A percentile compares a stretch with the other conserved stretches of the same genome.
phyloP scores from a whole-genome alignment of 2,888 invertebrate species.

The Aplocera efformata region DNA sequence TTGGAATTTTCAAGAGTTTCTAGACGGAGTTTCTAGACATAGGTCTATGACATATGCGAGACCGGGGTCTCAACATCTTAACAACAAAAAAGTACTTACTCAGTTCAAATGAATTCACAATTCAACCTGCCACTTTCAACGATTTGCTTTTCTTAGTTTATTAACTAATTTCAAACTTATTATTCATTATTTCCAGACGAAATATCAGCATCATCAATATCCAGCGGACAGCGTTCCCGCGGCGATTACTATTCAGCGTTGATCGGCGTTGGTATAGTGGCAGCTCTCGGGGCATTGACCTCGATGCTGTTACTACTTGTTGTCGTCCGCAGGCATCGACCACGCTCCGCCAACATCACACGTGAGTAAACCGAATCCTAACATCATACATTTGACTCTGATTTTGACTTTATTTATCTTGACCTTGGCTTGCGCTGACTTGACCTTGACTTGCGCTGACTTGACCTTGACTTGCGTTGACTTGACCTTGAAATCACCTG shows the following conservation, averaged over 20 bases:
- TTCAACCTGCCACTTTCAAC: no score
- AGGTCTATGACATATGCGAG: no score
- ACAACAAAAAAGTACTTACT: no score
- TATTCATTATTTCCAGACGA: conserved; percentile 44
- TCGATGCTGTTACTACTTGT: conserved; percentile 89
- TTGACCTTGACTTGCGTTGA: background rate
- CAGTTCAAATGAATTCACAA: no score
- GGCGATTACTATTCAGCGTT: conserved; percentile 94
- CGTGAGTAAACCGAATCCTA: conserved; percentile 41
- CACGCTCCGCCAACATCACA: conserved; percentile 73
- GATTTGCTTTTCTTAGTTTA: no score
- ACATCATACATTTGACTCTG: background rate
- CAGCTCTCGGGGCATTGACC: conserved; percentile 90
- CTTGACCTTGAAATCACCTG: background rate
- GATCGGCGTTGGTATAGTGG: conserved; percentile 93
- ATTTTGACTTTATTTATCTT: no score
- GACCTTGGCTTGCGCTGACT: background rate
- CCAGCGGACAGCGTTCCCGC: conserved; percentile 54
- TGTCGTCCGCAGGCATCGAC: conserved; percentile 85
- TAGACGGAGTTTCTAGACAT: no score
- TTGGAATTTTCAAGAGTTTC: no score
- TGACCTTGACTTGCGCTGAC: background rate
- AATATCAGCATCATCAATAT: conserved; percentile 71
- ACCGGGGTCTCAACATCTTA: no score
- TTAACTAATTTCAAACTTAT: no score